A percentile compares a stretch with the other conserved stretches of the same genome.
These are phyloP conservation scores for Ganaspis sp. DNA, from an alignment of 1,140 invertebrate genomes.

Conservation along the genomic window DNA sequence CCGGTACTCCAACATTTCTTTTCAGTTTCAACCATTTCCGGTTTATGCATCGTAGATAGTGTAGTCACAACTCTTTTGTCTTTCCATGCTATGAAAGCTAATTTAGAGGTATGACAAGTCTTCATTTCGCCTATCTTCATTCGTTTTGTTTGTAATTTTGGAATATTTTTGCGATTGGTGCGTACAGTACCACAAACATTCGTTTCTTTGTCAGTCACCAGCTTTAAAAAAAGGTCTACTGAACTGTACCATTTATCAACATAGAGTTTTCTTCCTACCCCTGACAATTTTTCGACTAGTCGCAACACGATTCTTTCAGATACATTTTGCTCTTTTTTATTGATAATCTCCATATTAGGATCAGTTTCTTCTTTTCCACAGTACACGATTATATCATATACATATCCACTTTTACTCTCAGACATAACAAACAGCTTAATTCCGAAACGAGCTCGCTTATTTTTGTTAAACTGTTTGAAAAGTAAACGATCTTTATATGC, in stretches of 20 bases:
- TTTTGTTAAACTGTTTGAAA: conserved; percentile 44
- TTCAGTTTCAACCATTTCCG: not conserved
- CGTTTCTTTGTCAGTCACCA: not conserved
- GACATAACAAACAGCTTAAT: conserved; percentile 44
- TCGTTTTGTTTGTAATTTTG: conserved; percentile 29
- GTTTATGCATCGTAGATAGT: conserved; percentile 17
- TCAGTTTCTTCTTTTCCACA: not conserved
- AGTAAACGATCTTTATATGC: conserved; percentile 44
- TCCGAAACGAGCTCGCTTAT: conserved; percentile 41
- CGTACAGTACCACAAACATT: conserved; percentile 27
- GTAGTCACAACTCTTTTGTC: conserved; percentile 26
- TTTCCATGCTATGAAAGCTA: conserved; percentile 23
- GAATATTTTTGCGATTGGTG: conserved; percentile 14
- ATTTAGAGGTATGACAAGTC: not conserved
- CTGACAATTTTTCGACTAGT: not conserved
- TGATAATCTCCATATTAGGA: not conserved
- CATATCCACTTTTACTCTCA: conserved; percentile 37
- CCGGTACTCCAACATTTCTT: conserved; percentile 15
- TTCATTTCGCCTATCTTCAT: conserved; percentile 32
- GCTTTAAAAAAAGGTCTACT: not conserved
- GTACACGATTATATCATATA: not conserved
- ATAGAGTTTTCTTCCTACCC: not conserved
- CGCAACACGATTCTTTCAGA: not conserved
- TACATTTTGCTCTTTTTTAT: not conserved
- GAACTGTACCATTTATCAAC: not conserved